A percentile compares a stretch with the other conserved stretches of the same genome.
These are phyloP conservation scores for Murina feae DNA, from an alignment of 2,113 vertebrate genomes.

Conservation along the genomic window DNA sequence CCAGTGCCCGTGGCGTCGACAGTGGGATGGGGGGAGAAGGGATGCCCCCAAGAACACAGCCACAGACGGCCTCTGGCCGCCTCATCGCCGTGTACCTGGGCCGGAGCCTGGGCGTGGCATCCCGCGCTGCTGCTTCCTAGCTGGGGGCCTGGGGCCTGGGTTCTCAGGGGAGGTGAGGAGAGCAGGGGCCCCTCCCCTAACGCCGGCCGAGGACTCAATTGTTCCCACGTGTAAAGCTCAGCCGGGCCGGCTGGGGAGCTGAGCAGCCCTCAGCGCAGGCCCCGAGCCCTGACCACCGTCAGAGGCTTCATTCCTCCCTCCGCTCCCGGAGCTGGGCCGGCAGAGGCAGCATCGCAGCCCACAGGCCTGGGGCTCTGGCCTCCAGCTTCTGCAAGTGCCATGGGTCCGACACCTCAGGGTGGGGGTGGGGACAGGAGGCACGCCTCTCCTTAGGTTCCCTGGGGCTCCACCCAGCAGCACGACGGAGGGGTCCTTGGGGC, in stretches of 20 bases:
- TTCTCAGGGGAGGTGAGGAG: not conserved
- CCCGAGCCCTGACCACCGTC: fast-evolving
- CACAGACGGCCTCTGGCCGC: not conserved
- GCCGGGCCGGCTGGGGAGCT: not conserved
- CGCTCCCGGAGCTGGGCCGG: not conserved
- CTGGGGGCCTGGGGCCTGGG: not conserved
- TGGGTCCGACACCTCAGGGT: not conserved
- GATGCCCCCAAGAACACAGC: not conserved
- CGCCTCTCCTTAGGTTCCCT: not conserved
- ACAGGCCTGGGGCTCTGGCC: not conserved
- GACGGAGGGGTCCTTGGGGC: not conserved
- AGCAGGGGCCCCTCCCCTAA: too few species aligned
- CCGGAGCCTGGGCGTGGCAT: not conserved
- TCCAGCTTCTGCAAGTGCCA: not conserved
- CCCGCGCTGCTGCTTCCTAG: not conserved
- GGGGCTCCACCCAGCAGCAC: not conserved
- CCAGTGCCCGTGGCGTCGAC: not conserved
- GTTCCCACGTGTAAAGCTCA: not conserved
- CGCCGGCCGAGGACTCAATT: not conserved
- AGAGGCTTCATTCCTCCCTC: not conserved
- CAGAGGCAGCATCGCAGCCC: too few species aligned
- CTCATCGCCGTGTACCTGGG: not conserved
- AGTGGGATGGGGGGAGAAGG: not conserved
- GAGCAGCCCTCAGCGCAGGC: not conserved
- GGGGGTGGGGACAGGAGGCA: too few species aligned